Evolutionary conservation across 2,113 vertebrate species (phyloP).

Genomic region (Syngnathoides biaculeatus): DNA sequence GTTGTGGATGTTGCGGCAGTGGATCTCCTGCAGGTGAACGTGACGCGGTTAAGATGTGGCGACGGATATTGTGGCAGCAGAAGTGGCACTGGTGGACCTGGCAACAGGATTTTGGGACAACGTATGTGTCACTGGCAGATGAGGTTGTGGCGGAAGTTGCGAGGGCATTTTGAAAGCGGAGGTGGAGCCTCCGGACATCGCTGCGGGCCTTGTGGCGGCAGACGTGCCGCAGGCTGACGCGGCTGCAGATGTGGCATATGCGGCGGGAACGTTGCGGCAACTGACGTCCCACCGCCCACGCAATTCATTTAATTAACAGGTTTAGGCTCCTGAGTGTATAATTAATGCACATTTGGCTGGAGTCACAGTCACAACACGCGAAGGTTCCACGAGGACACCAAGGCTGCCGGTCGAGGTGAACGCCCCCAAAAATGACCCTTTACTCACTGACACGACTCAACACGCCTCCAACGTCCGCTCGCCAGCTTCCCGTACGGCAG

Average conservation of each 20-base stretch:
- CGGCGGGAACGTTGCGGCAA: neutral
- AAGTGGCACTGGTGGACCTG: neutral
- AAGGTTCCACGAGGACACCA: no score
- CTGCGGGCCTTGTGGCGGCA: no score
- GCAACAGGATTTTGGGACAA: neutral
- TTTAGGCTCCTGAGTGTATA: neutral
- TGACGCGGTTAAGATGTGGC: neutral
- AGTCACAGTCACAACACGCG: neutral
- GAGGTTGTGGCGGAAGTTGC: no score
- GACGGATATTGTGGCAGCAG: neutral
- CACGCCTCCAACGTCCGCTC: neutral
- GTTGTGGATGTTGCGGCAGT: no score
- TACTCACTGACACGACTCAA: neutral
- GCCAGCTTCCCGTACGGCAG: conserved; percentile 19
- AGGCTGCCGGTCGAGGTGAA: neutral
- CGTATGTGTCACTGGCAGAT: no score
- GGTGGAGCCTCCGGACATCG: no score
- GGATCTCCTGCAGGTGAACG: no score
- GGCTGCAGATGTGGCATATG: neutral
- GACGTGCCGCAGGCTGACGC: no score
- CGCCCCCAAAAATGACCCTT: no score
- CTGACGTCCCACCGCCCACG: neutral
- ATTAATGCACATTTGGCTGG: neutral
- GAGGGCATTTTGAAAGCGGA: no score
- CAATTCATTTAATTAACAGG: neutral